Evolutionary conservation across 53 echinoderm and acorn worm species (phyloP), one percentile per base, ranked within the genome.

Genomic region (Glandiceps talaboti): DNA sequence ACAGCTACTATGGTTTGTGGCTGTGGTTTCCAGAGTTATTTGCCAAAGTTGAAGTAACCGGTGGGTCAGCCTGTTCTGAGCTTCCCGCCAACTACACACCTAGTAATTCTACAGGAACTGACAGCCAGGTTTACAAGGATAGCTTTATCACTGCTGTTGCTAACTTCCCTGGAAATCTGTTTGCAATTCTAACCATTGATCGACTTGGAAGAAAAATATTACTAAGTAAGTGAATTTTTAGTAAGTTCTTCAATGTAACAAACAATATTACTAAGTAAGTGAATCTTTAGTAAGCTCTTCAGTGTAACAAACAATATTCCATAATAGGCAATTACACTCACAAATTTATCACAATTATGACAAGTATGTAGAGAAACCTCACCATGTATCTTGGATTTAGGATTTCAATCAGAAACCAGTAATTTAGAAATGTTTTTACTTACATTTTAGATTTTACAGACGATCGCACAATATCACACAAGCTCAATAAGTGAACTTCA

Each of bases 11-110:
- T 33, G 97, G 97, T n/a, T 28, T 97, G 74, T 93, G 89, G 85
- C 90, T 97, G 92, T 97, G 97, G 97, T 93, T 97, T 76, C 97
- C 97, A 1, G 84, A 90, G 83, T 81, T 97, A 1, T 97, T 97
- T 80, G 33, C 73, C 27, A 85, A 91, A 33, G 87, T 91, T 27
- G 97, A 97, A 77, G 29, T 29, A 1, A 81, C 33, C n/a, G 89
- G 86, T 84, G 97, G 97, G 28, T 86, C 97, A 14, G 93, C 89
- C 1, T 97, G 97, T 32, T 64, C 74, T 25, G 74, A 29, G 6
- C 1, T 27, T 26, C 79, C 78, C 0, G 76, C 25, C 1, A 26
- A 30, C 1, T 74, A 45, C 20, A 45, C 64, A 45, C n/a, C n/a
- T n/a, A 45, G 64, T 20, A 86, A 86, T 26, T 33, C 76, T 33